Evolutionary conservation across 2,888 invertebrate genomes (phyloP), one percentile per base, ranked within the genome.

Genomic region (Pristionchus exspectatus): DNA sequence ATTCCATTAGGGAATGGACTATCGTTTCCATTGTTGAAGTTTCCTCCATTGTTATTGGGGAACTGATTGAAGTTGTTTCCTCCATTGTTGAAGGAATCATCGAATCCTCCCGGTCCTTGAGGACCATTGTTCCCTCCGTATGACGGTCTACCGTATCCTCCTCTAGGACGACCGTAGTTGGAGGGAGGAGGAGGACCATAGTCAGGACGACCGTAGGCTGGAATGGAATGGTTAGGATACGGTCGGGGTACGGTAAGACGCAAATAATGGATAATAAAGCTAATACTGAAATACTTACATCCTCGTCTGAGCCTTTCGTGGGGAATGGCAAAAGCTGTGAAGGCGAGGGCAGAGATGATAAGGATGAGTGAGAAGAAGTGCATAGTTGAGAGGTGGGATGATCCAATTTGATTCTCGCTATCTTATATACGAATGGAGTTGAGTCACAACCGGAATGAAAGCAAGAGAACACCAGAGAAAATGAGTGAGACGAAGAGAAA

Each of bases 101-200:
- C 83, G 59, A 85, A 59, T 56, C 59, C 59, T 30, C 84, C 84
- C 7, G 38, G 81, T 27, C 83, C 83, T 5, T 83, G 56, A 27
- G 33, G 54, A 2, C 50, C 83, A 50, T 50, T 50, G 83, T 83
- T 83, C 5, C 24, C 38, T 56, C 66, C 66, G 50, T 87, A 87
- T 5, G 66, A 69, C 4, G 87, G 87, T 87, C 87, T 66, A 66
- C 87, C 87, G 69, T 87, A 87, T 24, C 69, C 66, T 10, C 27
- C 27, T 3, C 27, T 5, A 27, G 66, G 84, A 24, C 33, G 56
- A 85, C 59, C 84, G 33, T 69, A 87, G 27, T 69, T 56, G 33
- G 59, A 85, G 33, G 56, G 63, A 59, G 85, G 44, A 69, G n/a
- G 44, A 21, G 44, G 3, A 69, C 69, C 50, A 33, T 69, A 87